Percentiles rank a stretch among this genome's conserved stretches.
Evolutionary conservation across 92 coral and sea anemone species (phyloP).

Genomic region (Galaxea fascicularis): DNA sequence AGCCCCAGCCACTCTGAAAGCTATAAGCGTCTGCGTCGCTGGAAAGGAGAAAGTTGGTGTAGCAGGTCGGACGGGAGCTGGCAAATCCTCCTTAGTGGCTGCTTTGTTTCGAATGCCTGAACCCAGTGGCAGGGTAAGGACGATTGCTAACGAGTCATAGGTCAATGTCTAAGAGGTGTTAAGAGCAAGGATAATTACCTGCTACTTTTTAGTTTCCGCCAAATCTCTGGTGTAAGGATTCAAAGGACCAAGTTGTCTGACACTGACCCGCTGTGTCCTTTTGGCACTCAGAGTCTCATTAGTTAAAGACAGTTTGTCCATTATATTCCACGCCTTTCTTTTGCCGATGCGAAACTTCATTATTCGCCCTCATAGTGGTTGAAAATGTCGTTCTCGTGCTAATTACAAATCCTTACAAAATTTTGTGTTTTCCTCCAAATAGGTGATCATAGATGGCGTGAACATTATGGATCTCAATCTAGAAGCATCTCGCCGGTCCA

Average conservation of each 20-base stretch:
- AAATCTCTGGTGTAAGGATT: too few species aligned
- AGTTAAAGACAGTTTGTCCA: too few species aligned
- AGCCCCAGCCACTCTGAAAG: constrained; percentile 25
- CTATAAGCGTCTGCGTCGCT: constrained; percentile 31
- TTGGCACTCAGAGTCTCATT: too few species aligned
- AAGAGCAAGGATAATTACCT: background rate
- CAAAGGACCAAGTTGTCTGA: too few species aligned
- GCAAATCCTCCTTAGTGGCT: constrained; percentile 63
- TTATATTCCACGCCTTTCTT: background rate
- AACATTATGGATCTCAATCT: constrained; percentile 42
- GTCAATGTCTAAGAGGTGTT: background rate
- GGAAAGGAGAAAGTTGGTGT: constrained; percentile 60
- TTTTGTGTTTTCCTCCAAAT: background rate
- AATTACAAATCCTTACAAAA: background rate
- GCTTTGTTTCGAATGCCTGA: constrained; percentile 70
- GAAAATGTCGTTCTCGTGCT: background rate
- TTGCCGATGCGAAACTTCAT: background rate
- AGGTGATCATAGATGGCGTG: constrained; percentile 51
- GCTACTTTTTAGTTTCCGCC: too few species aligned
- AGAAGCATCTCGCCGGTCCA: constrained; percentile 43
- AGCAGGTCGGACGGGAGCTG: constrained; percentile 76
- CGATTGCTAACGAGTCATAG: too few species aligned
- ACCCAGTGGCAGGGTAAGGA: constrained; percentile 28
- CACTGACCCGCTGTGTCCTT: too few species aligned
- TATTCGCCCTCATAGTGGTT: background rate